Base-by-base conservation (phyloP, 2,797 vertebrate species). In the Prionace glauca region DNA sequence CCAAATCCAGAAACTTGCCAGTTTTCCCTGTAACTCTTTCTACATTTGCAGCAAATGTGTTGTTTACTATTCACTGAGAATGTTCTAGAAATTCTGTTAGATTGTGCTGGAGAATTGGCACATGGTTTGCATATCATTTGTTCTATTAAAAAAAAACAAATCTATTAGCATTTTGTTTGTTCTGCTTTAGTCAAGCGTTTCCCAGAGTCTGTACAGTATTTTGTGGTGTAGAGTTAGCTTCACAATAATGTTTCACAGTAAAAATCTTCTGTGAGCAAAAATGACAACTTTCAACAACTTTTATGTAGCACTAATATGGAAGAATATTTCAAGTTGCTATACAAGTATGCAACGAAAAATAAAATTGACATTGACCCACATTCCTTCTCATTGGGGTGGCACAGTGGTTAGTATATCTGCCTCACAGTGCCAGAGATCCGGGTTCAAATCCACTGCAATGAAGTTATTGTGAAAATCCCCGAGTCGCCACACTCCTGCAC, bases 111-210 rank as follows among this genome's bases (percentile, higher is more conserved):
- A 7, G 22, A 22, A 14, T 72, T 94, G 69, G 24, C 67, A 56
- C 41, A 32, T n/a, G 16, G 20, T 24, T 69, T 91, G 60, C 9
- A 92, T 41, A 41, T 36, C 18, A 41, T 69, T n/a, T 41, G 16
- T 67, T 8, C 26, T 18, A 69, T 69, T 69, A 41, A 69, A 22
- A 24, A 56, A 5, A 18, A 69, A 0, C 69, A 41, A 67, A 36
- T 67, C 16, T 41, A 92, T 41, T 24, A 69, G n/a, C 11, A 67
- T 50, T 92, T 90, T 67, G n/a, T 36, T 92, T 92, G 62, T 62
- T 67, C 90, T 41, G n/a, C n/a, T 92, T 91, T 91, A 67, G 60
- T 91, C 88, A 91, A 91, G 16, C 88, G 65, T 67, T 41, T 92
- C 65, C 65, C 12, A 24, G n/a, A 90, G 16, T 20, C n/a, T 65